Conservation (phyloP, 2,888 invertebrate species). For the Drosophila melanosoma region DNA sequence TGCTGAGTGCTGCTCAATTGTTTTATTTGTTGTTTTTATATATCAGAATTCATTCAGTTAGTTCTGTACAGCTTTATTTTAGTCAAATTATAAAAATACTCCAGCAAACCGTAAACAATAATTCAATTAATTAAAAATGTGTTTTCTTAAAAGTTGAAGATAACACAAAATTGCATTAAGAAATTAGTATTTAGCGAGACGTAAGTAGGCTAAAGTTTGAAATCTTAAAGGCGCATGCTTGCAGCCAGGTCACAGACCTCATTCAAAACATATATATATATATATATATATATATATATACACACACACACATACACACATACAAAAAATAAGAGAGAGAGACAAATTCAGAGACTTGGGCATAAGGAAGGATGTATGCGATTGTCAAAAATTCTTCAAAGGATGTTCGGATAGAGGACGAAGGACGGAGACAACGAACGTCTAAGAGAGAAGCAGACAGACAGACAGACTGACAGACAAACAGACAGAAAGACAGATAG, state of each 20-base stretch:
- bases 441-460: conserved; percentile 9
- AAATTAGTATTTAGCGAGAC: conserved; percentile 17
- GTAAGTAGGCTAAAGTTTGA: conserved; percentile 40
- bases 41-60: too few species aligned
- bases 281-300: conserved; percentile 4
- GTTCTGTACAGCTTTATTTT: not conserved
- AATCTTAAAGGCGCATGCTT: conserved; percentile 32
- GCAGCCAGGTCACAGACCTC: conserved; percentile 51
- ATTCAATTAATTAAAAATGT: not conserved
- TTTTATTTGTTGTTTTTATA: not conserved
- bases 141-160: not conserved
- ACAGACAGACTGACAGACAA: not conserved
- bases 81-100: not conserved
- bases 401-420: conserved; percentile 32
- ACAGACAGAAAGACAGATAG: not conserved
- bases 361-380: conserved; percentile 54
- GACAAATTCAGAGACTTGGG: conserved; percentile 3
- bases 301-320: not conserved
- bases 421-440: conserved; percentile 22
- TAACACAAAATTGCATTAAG: conserved; percentile 10
- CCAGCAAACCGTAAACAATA: not conserved
- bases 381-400: conserved; percentile 61
- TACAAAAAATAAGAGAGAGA: not conserved
- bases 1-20: not conserved
- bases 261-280: conserved; percentile 19